A percentile compares a stretch with the other conserved stretches of the same genome.
Evolutionary conservation across 2,113 vertebrate genomes (phyloP).

Genomic region (Emydocephalus ijimae): DNA sequence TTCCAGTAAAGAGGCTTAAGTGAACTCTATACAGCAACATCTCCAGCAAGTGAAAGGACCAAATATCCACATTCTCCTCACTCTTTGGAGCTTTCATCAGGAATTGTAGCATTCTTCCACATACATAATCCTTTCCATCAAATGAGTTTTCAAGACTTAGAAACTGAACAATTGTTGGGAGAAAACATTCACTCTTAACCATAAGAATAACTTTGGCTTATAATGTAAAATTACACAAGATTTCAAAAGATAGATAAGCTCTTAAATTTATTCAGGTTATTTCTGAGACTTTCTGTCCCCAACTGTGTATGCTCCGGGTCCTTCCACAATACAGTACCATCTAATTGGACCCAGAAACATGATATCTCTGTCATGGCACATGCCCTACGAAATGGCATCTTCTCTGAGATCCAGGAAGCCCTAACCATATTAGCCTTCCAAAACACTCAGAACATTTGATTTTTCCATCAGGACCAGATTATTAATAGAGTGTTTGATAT

Average conservation of each 20-base stretch:
- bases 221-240: not conserved
- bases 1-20: conserved; percentile 85
- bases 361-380: not conserved
- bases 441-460: not conserved
- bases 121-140: conserved; percentile 92
- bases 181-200: conserved; percentile 1
- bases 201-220: not conserved
- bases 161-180: conserved; percentile 71
- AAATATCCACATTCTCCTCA: conserved; percentile 61
- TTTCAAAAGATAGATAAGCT: not conserved
- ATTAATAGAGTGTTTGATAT: not conserved
- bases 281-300: not conserved
- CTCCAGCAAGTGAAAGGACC: conserved; percentile 91
- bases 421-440: not conserved
- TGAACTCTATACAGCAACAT: conserved; percentile 86
- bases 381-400: not conserved
- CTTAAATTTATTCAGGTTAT: not conserved
- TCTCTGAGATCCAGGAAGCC: not conserved
- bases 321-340: not conserved
- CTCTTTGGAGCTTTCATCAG: conserved; percentile 64
- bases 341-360: not conserved
- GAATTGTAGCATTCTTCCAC: conserved; percentile 82
- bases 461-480: not conserved
- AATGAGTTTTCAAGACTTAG: conserved; percentile 86
- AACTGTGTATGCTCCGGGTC: not conserved